Evolutionary conservation across 2,888 invertebrate species (phyloP).

Genomic region (Synergus laeviventris): DNA sequence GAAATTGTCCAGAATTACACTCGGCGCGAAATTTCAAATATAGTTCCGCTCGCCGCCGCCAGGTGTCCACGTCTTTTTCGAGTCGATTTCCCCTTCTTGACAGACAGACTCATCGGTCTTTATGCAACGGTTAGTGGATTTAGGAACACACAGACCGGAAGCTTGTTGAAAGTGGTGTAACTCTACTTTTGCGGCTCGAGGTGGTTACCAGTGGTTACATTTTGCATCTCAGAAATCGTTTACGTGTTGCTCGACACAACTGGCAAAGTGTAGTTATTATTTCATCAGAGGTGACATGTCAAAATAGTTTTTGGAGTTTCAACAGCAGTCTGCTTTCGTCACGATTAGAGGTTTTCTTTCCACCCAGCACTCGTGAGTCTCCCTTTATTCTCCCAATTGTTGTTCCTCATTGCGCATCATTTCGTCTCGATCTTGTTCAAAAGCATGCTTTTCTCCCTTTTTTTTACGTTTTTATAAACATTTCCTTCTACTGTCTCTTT

Average conservation of each 20-base stretch:
- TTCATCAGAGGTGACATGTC: conserved; percentile 45
- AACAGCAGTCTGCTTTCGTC: neutral
- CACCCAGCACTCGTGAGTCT: conserved; percentile 25
- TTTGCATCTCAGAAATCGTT: conserved; percentile 45
- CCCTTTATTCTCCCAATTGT: conserved; percentile 1
- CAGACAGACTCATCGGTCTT: neutral
- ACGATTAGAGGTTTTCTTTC: neutral
- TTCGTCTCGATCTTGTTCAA: neutral
- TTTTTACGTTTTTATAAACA: neutral
- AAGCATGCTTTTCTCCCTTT: neutral
- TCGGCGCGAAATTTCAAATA: neutral
- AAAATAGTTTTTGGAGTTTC: conserved; percentile 26
- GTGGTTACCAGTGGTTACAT: conserved; percentile 42
- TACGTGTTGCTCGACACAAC: conserved; percentile 42
- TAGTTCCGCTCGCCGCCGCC: neutral
- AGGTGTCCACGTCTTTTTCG: neutral
- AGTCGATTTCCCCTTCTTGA: neutral
- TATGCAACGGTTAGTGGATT: conserved; percentile 32
- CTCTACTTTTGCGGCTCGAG: conserved; percentile 41
- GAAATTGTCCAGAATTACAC: neutral
- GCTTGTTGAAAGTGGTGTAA: conserved; percentile 33
- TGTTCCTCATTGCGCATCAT: conserved; percentile 36
- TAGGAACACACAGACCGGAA: conserved; percentile 34
- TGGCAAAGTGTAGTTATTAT: conserved; percentile 52
- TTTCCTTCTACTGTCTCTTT: neutral